Percentiles rank a stretch among this genome's conserved stretches.
Conservation (phyloP, 2,888 invertebrate species). For the Zeuzera pyrina region DNA sequence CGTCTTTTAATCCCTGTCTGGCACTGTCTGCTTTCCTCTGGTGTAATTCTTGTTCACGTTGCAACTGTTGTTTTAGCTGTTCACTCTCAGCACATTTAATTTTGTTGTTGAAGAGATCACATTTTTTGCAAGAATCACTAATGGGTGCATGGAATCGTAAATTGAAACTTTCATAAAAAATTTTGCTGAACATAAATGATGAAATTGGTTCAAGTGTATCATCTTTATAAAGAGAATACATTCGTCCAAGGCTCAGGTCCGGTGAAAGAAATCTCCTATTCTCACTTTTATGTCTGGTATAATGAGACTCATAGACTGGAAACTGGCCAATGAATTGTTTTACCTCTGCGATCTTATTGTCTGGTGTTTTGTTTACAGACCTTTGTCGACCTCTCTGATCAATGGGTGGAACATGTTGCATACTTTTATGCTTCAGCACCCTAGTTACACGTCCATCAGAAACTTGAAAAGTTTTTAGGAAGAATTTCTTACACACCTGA, state of each 20-base stretch:
- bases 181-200: conserved; percentile 1
- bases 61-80: not conserved
- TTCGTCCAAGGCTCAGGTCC: conserved; percentile 4
- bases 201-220: conserved; percentile 2
- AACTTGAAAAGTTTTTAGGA: conserved; percentile 6
- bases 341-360: no score
- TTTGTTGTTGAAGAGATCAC: conserved; percentile 5
- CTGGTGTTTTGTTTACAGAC: no score
- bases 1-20: conserved; percentile 3
- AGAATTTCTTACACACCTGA: conserved; percentile 6
- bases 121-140: conserved; percentile 7
- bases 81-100: conserved; percentile 1
- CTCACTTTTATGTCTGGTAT: conserved; percentile 8
- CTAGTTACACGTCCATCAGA: no score
- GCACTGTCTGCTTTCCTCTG: conserved; percentile 5
- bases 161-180: conserved; percentile 8
- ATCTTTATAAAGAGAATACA: conserved; percentile 5
- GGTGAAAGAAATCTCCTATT: conserved; percentile 8
- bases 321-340: no score
- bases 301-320: no score
- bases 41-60: conserved; percentile 5
- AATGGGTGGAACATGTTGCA: no score
- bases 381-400: no score
- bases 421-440: no score
- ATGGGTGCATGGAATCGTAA: conserved; percentile 8